These are phyloP conservation scores for Euplexia lucipara DNA, from an alignment of 2,888 invertebrate genomes.

Conservation along the genomic window DNA sequence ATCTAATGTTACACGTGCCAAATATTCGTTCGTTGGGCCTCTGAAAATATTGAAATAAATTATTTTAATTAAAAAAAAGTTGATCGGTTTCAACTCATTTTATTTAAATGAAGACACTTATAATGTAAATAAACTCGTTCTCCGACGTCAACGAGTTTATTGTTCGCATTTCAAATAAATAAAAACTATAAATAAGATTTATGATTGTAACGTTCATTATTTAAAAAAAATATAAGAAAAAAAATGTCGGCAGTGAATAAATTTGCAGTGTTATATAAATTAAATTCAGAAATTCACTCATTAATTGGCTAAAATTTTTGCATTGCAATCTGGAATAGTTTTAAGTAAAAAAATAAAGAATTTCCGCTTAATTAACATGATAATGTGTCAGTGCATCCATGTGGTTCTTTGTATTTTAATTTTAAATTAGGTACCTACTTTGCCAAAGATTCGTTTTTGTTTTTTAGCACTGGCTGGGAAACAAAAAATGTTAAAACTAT, in stretches of 20 bases:
- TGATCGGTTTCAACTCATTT: slow-evolving; percentile 22
- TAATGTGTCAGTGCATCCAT: slow-evolving; percentile 27
- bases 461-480: not conserved
- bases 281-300: slow-evolving; percentile 47
- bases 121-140: slow-evolving; percentile 27
- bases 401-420: slow-evolving; percentile 28
- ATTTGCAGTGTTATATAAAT: slow-evolving; percentile 53
- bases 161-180: slow-evolving; percentile 36
- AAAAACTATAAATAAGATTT: slow-evolving; percentile 36
- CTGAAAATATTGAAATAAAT: slow-evolving; percentile 13
- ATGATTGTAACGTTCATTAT: slow-evolving; percentile 22
- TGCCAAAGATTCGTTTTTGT: slow-evolving; percentile 13
- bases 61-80: slow-evolving; percentile 12
- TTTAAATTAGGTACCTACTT: slow-evolving; percentile 10
- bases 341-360: slow-evolving; percentile 35
- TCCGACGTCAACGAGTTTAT: slow-evolving; percentile 22
- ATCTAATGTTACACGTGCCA: slow-evolving; percentile 9
- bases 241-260: slow-evolving; percentile 42
- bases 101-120: slow-evolving; percentile 20
- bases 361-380: slow-evolving; percentile 51
- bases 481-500: not conserved
- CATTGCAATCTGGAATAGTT: slow-evolving; percentile 39
- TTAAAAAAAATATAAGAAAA: slow-evolving; percentile 5
- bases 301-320: slow-evolving; percentile 48
- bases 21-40: not conserved